Base-by-base conservation (phyloP, 1,140 invertebrate genomes). In the Sweltsa coloradensis region DNA sequence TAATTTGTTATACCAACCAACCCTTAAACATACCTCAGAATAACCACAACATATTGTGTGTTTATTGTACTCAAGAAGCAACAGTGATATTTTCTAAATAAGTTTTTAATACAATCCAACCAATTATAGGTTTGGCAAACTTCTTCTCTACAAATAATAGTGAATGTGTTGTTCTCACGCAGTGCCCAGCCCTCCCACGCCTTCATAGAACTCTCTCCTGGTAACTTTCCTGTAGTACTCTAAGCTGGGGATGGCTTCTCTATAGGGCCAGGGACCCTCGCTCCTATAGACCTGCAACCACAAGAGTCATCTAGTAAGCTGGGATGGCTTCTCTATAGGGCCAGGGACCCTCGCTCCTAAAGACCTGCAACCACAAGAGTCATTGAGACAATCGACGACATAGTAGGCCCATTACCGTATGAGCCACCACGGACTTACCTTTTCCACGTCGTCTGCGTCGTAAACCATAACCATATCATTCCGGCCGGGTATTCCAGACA, bases 271-370 rank as follows among this genome's bases (percentile, higher is more conserved):
- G 3, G 42, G 41, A n/a, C 47, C 47, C 29, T 49, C 47, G 29
- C 45, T 49, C 29, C 47, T 49, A n/a, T 37, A 49, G 2, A 34
- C n/a, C n/a, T n/a, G n/a, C n/a, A n/a, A n/a, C n/a, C n/a, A n/a
- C n/a, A n/a, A n/a, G n/a, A n/a, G n/a, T n/a, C n/a, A n/a, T n/a
- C n/a, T n/a, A n/a, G n/a, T n/a, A n/a, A n/a, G n/a, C n/a, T n/a
- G 5, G 19, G 13, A 49, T n/a, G 13, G 11, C 27, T n/a, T 34
- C 22, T 36, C 53, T 36, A 13, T 36, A 40, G 0, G 64, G 64
- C 52, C 45, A 60, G 3, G 41, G 39, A 2, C 45, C 53, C 41
- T 55, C 53, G 24, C 47, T 53, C 14, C 37, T 29, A 39, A 49
- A 53, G 21, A 55, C 52, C 39, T 55, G 41, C 5, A 43, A 37